Base-by-base conservation (phyloP, 2,797 vertebrate genomes). In the Buceros bicornis region DNA sequence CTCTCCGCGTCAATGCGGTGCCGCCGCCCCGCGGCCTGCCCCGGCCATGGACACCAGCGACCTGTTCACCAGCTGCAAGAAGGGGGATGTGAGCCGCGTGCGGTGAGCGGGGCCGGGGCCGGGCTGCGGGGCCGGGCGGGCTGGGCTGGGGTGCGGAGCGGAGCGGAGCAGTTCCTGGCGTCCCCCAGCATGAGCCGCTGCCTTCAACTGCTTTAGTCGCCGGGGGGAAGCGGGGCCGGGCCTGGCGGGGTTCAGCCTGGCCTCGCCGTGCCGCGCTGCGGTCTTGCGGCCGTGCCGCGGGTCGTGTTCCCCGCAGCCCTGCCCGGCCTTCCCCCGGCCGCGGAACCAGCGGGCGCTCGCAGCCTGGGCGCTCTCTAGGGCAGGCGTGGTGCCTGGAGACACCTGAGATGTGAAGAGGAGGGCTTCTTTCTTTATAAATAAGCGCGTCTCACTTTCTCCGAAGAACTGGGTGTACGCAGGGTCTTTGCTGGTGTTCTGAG, bases 41-140 rank as follows among this genome's bases (percentile, higher is more conserved):
- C 31, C 81, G 97, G 98, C 97, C 97, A 99, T 99, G 99, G 99
- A 99, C 94, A 99, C 98, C 91, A 98, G 97, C 98, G 99, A 99
- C 86, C 96, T 99, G 95, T 99, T 99, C 97, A 98, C 98, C 92
- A 99, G 99, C 97, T 99, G 99, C 98, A 99, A 98, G 97, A 99
- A 99, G 97, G 99, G 99, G 92, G 99, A 99, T 98, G 98, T 99
- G 97, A 98, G 97, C 97, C 99, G 99, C 97, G 99, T 99, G 97
- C 99, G 99, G 99, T 99, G 98, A 98, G 85, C 22, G 9, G 42
- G 47, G 78, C 5, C 11, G 42, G 60, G 40, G 8, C 8, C 24
- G 65, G n/a, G 28, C 65, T 10, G 47, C 13, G 45, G 16, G 26
- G 3, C 40, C 13, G 13, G 42, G 9, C 8, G 42, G 48, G 42